Conservation (phyloP, 2,113 vertebrate species). For the Vireo altiloquus region DNA sequence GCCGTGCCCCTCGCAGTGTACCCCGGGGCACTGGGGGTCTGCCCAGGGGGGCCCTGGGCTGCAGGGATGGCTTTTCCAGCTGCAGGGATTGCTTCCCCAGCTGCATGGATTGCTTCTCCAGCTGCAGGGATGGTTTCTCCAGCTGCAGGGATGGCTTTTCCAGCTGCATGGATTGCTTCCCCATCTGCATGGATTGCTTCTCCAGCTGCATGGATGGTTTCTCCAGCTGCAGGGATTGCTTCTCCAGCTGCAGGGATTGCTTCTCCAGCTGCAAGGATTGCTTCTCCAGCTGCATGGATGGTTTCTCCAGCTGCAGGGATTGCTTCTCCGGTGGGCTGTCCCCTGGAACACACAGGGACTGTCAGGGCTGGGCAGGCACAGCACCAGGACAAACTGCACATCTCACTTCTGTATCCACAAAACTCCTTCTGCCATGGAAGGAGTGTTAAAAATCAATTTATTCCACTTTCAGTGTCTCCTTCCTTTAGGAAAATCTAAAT, state of each 20-base stretch:
- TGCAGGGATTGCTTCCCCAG: not conserved
- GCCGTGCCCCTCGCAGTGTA: conserved; percentile 72
- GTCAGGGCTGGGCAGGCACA: not conserved
- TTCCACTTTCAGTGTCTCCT: not conserved
- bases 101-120: conserved; percentile 71
- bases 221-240: not conserved
- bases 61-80: not conserved
- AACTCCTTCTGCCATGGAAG: accelerated
- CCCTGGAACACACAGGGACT: conserved; percentile 40
- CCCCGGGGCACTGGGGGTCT: conserved; percentile 71
- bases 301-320: conserved; percentile 14
- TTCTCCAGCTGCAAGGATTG: conserved; percentile 67
- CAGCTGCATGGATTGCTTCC: conserved; percentile 67
- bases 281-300: conserved; percentile 73
- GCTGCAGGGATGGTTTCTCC: conserved; percentile 8
- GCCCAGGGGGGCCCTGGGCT: conserved; percentile 70
- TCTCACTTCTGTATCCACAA: accelerated
- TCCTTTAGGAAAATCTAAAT: not conserved
- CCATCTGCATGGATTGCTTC: not conserved
- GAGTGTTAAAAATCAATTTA: too few relatives aligned
- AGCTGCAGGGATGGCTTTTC: not conserved
- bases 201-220: conserved; percentile 60
- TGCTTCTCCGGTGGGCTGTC: not conserved
- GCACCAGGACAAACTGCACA: not conserved
- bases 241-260: not conserved